Conservation (phyloP, 2,113 vertebrate genomes). For the Lynx canadensis region DNA sequence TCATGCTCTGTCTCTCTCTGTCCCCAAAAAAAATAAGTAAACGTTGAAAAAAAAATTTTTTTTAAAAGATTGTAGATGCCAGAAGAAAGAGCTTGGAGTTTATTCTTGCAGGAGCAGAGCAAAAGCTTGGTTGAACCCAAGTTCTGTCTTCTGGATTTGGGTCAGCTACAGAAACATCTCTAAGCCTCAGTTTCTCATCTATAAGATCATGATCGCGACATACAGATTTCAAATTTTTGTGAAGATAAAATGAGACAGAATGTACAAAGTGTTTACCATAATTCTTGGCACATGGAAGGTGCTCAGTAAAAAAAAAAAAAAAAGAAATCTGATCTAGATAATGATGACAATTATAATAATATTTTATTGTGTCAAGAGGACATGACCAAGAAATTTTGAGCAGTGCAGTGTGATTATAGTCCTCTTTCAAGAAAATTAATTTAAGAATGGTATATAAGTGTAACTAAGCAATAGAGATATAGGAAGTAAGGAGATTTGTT, state of each 20-base stretch:
- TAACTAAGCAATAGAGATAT: not conserved
- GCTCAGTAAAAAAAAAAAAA: not conserved
- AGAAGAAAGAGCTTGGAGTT: not conserved
- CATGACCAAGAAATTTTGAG: not conserved
- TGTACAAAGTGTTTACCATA: not conserved
- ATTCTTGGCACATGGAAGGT: not conserved
- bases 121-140: not conserved
- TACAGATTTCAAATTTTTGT: not conserved
- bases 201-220: not conserved
- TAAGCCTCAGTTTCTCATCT: not conserved
- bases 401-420: not conserved
- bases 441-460: not conserved
- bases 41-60: too few relatives aligned
- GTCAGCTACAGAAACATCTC: not conserved
- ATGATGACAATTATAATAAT: not conserved
- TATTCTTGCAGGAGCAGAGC: not conserved
- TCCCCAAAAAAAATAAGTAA: too few relatives aligned
- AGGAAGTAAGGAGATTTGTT: not conserved
- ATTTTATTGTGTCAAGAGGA: not conserved
- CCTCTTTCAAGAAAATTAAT: conserved; percentile 14
- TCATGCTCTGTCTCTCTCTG: too few relatives aligned
- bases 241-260: not conserved
- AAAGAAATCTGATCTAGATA: not conserved
- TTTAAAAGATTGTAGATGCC: not conserved
- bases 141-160: not conserved